phyloP scores from a whole-genome alignment of 2,113 vertebrate species.

The Pollachius pollachius region DNA sequence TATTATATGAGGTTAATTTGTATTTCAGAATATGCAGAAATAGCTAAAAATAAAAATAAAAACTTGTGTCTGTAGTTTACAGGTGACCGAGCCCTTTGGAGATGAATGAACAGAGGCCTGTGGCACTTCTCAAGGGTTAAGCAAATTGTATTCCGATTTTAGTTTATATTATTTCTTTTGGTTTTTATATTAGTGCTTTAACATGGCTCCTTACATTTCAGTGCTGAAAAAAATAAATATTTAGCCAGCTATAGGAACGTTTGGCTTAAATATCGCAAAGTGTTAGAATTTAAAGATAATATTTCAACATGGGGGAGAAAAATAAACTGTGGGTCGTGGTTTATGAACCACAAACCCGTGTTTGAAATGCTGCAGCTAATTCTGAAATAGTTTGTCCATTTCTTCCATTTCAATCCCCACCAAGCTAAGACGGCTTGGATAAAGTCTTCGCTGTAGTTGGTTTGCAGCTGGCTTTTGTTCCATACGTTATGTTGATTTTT shows the following conservation, averaged over 20 bases:
- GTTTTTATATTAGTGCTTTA: conserved; percentile 10
- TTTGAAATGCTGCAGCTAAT: conserved; percentile 22
- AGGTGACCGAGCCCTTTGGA: conserved; percentile 34
- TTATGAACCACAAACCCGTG: conserved; percentile 25
- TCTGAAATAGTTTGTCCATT: not conserved
- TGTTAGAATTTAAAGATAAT: conserved; percentile 35
- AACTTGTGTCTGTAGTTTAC: conserved; percentile 36
- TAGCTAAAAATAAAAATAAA: conserved; percentile 13
- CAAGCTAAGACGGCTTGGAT: not conserved
- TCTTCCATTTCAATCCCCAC: not conserved
- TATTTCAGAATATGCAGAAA: conserved; percentile 44
- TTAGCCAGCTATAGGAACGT: no score
- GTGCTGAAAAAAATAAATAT: conserved; percentile 7
- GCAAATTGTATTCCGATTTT: conserved; percentile 13
- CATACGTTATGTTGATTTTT: conserved; percentile 24
- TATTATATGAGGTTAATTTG: conserved; percentile 35
- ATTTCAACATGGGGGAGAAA: conserved; percentile 27
- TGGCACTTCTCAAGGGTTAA: conserved; percentile 44
- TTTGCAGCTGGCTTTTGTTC: conserved; percentile 45
- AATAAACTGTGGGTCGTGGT: conserved; percentile 22
- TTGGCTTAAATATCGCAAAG: conserved; percentile 29
- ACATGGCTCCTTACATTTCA: conserved; percentile 56
- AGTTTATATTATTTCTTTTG: not conserved
- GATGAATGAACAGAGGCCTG: conserved; percentile 36
- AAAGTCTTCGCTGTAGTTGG: conserved; percentile 32